Conservation (phyloP, 2,888 invertebrate genomes). For the Leptinotarsa peninsularis region DNA sequence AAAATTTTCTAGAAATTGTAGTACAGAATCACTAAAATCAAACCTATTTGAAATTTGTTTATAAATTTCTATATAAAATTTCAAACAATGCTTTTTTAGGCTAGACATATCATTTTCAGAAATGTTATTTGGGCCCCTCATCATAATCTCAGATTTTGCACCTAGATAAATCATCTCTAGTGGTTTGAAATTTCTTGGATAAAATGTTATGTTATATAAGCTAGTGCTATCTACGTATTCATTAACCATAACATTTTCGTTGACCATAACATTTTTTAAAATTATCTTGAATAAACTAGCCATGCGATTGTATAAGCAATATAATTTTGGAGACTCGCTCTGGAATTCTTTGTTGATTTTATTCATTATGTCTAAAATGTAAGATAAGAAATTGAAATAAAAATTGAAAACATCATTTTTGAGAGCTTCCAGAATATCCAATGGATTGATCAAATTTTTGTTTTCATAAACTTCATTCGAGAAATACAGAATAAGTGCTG, state of each 20-base stretch:
- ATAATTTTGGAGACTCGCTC: slow-evolving; percentile 30
- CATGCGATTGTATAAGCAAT: slow-evolving; percentile 13
- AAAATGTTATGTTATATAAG: slow-evolving; percentile 20
- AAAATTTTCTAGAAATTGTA: slow-evolving; percentile 37
- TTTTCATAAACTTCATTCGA: slow-evolving; percentile 31
- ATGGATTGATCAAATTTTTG: slow-evolving; percentile 13
- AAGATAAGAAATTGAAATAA: slow-evolving; percentile 39
- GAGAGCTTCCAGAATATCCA: slow-evolving; percentile 13
- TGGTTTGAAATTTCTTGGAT: slow-evolving; percentile 35
- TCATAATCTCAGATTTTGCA: slow-evolving; percentile 35
- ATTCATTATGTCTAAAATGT: slow-evolving; percentile 39
- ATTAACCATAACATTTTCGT: slow-evolving; percentile 33
- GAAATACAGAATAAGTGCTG: slow-evolving; percentile 25
- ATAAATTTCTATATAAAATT: slow-evolving; percentile 42
- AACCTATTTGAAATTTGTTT: slow-evolving; percentile 43
- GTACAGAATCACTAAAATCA: slow-evolving; percentile 37
- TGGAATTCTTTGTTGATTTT: slow-evolving; percentile 42
- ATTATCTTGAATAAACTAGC: slow-evolving; percentile 12
- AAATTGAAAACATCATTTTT: slow-evolving; percentile 35
- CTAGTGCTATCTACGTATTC: slow-evolving; percentile 33
- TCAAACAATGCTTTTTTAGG: slow-evolving; percentile 32
- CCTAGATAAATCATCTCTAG: slow-evolving; percentile 39
- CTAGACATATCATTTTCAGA: slow-evolving; percentile 33
- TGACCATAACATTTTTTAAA: slow-evolving; percentile 34
- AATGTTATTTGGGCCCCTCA: slow-evolving; percentile 17